Base-by-base conservation (phyloP, 2,797 vertebrate genomes). In the Eidolon dupreanum region DNA sequence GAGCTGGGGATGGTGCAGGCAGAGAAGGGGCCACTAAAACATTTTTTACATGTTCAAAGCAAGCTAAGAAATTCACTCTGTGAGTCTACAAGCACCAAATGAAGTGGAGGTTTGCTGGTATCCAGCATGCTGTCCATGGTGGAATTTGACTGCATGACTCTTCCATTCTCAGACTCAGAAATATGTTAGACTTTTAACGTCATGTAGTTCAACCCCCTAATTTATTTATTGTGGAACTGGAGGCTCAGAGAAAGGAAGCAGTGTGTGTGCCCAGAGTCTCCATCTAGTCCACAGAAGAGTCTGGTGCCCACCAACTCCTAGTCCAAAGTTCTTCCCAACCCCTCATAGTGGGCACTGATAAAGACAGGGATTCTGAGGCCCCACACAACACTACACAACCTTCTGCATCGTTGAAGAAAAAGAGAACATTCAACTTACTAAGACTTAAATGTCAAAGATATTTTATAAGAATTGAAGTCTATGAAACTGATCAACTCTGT, bases 111-210 rank as follows among this genome's bases (percentile, higher is more conserved):
- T n/a, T 95, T 96, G 87, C 83, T 90, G 84, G 33, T n/a, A 75
- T 57, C 28, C 43, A 92, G 74, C 13, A 57, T 46, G 53, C n/a
- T 87, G 51, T 79, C 89, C 28, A 36, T 36, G 57, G 68, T n/a
- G 22, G 59, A 84, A 90, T 66, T n/a, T 65, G 57, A 68, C 22
- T 53, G 22, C 24, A 31, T 70, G 41, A 59, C 38, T 59, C 68
- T 89, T 85, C 53, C 49, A 59, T 84, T 73, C 71, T 92, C 79
- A 93, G 89, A 86, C 75, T 93, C 70, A 96, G 70, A 90, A 96
- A 85, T 79, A 49, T 87, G 46, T 57, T 92, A 65, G 33, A 66
- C 49, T 33, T 88, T 77, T 66, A 31, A 94, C 24, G 51, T 94
- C 66, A 75, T 51, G 65, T 87, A 71, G 38, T 87, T 73, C 55